Conservation (phyloP, 2,113 vertebrate species). For the Cryptomyrus ogoouensis region DNA sequence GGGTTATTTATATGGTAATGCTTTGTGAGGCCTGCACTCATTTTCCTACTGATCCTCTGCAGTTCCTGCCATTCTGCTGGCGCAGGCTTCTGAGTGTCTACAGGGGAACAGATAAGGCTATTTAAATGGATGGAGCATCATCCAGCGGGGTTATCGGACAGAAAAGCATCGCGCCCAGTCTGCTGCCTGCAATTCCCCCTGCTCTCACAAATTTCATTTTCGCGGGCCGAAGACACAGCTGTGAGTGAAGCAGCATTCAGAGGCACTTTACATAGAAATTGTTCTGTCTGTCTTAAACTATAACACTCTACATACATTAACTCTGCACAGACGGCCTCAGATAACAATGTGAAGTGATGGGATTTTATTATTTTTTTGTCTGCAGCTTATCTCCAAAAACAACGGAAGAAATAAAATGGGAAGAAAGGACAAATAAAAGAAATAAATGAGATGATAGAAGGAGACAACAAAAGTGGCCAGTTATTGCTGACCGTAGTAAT, state of each 20-base stretch:
- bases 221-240: not conserved
- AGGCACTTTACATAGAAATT: conserved; percentile 11
- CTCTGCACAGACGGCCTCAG: not conserved
- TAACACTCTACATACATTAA: conserved; percentile 18
- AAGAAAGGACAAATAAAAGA: not conserved
- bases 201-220: not conserved
- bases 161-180: not conserved
- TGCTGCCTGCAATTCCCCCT: not conserved
- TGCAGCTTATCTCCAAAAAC: not conserved
- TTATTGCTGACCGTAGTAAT: not conserved
- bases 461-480: not conserved
- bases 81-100: not conserved
- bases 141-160: conserved; percentile 22
- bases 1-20: conserved; percentile 30
- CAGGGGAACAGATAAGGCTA: conserved; percentile 23
- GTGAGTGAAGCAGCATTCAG: not conserved
- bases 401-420: not conserved
- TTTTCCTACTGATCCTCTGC: conserved; percentile 16
- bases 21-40: not conserved
- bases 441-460: not conserved
- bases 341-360: not conserved
- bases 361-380: not conserved
- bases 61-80: not conserved
- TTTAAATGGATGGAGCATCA: conserved; percentile 25
- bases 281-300: conserved; percentile 16